Evolutionary conservation across 2,113 vertebrate species (phyloP).

Genomic region (Colius striatus): DNA sequence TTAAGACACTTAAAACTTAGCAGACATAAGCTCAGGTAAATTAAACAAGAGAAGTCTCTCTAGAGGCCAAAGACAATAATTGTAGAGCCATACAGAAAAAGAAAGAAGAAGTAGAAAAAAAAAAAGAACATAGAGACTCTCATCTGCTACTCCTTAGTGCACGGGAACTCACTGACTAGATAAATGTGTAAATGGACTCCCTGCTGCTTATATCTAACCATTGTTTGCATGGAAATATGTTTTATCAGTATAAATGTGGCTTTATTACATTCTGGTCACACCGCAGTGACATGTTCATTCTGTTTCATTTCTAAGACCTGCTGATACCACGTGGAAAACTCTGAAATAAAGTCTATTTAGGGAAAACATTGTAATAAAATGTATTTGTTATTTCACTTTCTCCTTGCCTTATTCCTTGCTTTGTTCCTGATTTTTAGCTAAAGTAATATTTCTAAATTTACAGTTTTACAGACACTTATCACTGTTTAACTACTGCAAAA

Average conservation of each 20-base stretch:
- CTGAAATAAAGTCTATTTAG: neutral
- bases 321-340: neutral
- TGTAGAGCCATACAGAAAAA: neutral
- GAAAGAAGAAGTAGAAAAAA: neutral
- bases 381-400: neutral
- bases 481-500: neutral
- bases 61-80: neutral
- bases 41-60: neutral
- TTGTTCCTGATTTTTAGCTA: neutral
- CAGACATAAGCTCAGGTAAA: neutral
- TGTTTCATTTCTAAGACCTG: neutral
- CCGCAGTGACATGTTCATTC: neutral
- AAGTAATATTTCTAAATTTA: neutral
- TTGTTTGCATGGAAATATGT: neutral
- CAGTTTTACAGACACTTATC: neutral
- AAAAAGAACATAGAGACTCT: neutral
- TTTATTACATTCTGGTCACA: neutral
- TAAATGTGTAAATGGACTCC: neutral
- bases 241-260: neutral
- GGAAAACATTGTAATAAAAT: neutral
- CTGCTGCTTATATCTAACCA: neutral
- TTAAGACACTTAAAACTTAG: neutral
- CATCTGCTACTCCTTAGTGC: neutral
- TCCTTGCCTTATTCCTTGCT: neutral
- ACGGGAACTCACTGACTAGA: neutral